A percentile compares a stretch with the other conserved stretches of the same genome.
These are phyloP conservation scores for Sterna hirundo DNA, from an alignment of 2,113 vertebrate genomes.

Conservation along the genomic window DNA sequence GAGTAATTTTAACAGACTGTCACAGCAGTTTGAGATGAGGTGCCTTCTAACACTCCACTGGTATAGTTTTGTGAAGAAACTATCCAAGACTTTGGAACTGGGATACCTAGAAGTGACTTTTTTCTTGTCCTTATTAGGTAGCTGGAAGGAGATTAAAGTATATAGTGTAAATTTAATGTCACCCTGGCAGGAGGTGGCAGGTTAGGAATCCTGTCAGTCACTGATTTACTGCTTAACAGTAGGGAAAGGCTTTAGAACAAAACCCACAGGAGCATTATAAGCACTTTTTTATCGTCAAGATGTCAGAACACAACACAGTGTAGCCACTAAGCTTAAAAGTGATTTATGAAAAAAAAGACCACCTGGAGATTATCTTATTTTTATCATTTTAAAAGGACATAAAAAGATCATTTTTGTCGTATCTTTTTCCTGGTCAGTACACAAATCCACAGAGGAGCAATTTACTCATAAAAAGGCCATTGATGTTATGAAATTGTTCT, in stretches of 20 bases:
- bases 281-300: slow-evolving; percentile 68
- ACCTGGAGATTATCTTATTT: slow-evolving; percentile 63
- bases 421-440: slow-evolving; percentile 49
- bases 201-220: slow-evolving; percentile 63
- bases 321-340: slow-evolving; percentile 65
- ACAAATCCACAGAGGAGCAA: slow-evolving; percentile 58
- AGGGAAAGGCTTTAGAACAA: slow-evolving; percentile 61
- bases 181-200: slow-evolving; percentile 46
- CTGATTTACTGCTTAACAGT: slow-evolving; percentile 67
- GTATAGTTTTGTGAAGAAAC: neutral
- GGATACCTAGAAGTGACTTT: slow-evolving; percentile 26
- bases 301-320: slow-evolving; percentile 50
- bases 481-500: slow-evolving; percentile 40
- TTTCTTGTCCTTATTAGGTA: slow-evolving; percentile 5
- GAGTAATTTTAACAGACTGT: neutral
- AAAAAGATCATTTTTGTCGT: slow-evolving; percentile 59
- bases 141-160: slow-evolving; percentile 51
- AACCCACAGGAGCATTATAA: slow-evolving; percentile 24
- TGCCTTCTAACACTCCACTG: neutral
- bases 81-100: neutral
- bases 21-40: neutral
- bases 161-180: slow-evolving; percentile 61
- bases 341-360: slow-evolving; percentile 69
- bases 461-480: slow-evolving; percentile 54
- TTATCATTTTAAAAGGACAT: slow-evolving; percentile 64